Evolutionary conservation across 92 coral and sea anemone species (phyloP).

Genomic region (Epizoanthus scotinus): DNA sequence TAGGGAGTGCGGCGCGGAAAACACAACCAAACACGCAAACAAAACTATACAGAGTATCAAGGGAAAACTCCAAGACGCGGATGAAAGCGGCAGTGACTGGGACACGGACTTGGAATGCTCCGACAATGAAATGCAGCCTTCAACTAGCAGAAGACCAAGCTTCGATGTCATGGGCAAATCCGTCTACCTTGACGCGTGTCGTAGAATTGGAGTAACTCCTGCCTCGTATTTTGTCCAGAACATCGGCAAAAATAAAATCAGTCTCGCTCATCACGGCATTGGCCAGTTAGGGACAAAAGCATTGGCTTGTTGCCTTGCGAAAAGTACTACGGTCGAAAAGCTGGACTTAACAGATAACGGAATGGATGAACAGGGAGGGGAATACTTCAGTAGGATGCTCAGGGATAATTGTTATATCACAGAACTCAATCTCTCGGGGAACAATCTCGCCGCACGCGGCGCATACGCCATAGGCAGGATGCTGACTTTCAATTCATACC

Average conservation of each 20-base stretch:
- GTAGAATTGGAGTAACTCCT: slow-evolving; percentile 53
- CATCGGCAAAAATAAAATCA: slow-evolving; percentile 57
- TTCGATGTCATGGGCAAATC: slow-evolving; percentile 61
- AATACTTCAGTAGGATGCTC: slow-evolving; percentile 62
- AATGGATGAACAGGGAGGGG: slow-evolving; percentile 70
- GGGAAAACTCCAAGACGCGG: slow-evolving; percentile 11
- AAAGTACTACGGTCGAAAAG: slow-evolving; percentile 68
- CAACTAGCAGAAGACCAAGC: slow-evolving; percentile 44
- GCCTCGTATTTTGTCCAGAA: slow-evolving; percentile 54
- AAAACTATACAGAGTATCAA: not conserved
- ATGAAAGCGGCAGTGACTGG: slow-evolving; percentile 59
- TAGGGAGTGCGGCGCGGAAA: not conserved
- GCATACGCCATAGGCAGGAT: slow-evolving; percentile 64
- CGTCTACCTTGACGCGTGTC: slow-evolving; percentile 59
- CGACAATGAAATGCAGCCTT: slow-evolving; percentile 34
- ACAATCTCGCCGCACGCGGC: slow-evolving; percentile 62
- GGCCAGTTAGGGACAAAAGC: slow-evolving; percentile 74
- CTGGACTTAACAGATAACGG: slow-evolving; percentile 67
- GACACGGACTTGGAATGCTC: slow-evolving; percentile 71
- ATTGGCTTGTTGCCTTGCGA: slow-evolving; percentile 57
- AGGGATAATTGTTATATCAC: slow-evolving; percentile 67
- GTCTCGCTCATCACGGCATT: slow-evolving; percentile 67
- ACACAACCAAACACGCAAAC: not conserved
- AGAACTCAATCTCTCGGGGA: slow-evolving; percentile 65
- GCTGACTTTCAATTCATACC: slow-evolving; percentile 46